A percentile compares a stretch with the other conserved stretches of the same genome.
These are phyloP conservation scores for Catostomus latipinnis DNA, from an alignment of 2,797 vertebrate genomes.

Conservation along the genomic window DNA sequence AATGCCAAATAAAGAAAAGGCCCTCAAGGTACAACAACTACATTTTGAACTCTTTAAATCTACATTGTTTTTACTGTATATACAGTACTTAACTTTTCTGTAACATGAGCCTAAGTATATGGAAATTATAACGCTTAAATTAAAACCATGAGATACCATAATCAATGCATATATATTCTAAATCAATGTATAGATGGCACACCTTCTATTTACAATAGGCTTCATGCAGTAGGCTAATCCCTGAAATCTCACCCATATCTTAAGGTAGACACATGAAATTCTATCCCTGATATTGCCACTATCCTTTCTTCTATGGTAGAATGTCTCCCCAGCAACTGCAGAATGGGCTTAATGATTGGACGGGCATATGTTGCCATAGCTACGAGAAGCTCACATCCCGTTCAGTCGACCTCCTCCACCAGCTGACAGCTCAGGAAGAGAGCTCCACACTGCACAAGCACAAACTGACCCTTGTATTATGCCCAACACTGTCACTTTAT, in stretches of 20 bases:
- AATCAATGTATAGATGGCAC: conserved; percentile 3
- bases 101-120: not conserved
- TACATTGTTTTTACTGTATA: not conserved
- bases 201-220: conserved; percentile 22
- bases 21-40: conserved; percentile 6
- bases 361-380: conserved; percentile 80
- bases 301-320: conserved; percentile 66
- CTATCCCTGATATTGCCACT: conserved; percentile 63
- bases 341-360: conserved; percentile 80
- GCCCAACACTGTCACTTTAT: not conserved
- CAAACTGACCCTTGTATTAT: conserved; percentile 17
- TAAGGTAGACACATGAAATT: conserved; percentile 50
- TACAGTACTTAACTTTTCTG: not conserved
- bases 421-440: conserved; percentile 41
- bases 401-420: conserved; percentile 43
- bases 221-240: conserved; percentile 62
- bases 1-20: conserved; percentile 14
- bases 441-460: conserved; percentile 51
- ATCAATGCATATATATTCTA: not conserved
- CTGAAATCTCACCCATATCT: conserved; percentile 66
- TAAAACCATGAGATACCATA: not conserved
- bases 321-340: conserved; percentile 83
- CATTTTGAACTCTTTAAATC: not conserved
- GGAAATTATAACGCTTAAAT: not conserved
- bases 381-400: conserved; percentile 79